Evolutionary conservation across 2,113 vertebrate genomes (phyloP).

Genomic region (Talpa occidentalis): DNA sequence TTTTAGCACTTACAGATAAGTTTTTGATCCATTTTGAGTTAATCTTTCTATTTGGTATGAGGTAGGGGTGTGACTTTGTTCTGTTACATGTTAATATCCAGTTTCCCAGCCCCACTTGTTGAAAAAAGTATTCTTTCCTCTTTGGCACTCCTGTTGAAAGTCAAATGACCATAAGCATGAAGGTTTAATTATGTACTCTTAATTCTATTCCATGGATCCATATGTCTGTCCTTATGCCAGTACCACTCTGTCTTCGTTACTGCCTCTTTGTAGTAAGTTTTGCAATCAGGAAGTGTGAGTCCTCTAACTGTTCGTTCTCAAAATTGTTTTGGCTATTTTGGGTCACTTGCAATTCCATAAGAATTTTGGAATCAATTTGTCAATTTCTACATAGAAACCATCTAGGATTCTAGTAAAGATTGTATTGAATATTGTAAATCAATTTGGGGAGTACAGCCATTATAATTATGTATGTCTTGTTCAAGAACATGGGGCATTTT

Average conservation of each 20-base stretch:
- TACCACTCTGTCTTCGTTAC: background rate
- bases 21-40: constrained; percentile 12
- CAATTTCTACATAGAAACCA: background rate
- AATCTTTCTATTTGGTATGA: background rate
- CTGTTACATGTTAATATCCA: background rate
- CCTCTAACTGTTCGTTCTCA: background rate
- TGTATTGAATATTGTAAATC: background rate
- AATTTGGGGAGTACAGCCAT: background rate
- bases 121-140: background rate
- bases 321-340: constrained; percentile 34
- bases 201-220: background rate
- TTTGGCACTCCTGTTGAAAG: background rate
- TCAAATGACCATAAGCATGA: background rate
- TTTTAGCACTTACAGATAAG: background rate
- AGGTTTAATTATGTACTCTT: background rate
- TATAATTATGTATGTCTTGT: background rate
- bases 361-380: constrained; percentile 38
- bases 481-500: background rate
- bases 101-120: background rate
- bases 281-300: background rate
- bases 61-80: background rate
- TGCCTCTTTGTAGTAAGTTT: constrained; percentile 32
- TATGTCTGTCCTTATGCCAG: background rate
- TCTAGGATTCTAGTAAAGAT: constrained; percentile 2
- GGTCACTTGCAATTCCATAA: background rate